Percentiles rank a stretch among this genome's conserved stretches.
Conservation (phyloP, 2,888 invertebrate species). For the Chouioia cunea region DNA sequence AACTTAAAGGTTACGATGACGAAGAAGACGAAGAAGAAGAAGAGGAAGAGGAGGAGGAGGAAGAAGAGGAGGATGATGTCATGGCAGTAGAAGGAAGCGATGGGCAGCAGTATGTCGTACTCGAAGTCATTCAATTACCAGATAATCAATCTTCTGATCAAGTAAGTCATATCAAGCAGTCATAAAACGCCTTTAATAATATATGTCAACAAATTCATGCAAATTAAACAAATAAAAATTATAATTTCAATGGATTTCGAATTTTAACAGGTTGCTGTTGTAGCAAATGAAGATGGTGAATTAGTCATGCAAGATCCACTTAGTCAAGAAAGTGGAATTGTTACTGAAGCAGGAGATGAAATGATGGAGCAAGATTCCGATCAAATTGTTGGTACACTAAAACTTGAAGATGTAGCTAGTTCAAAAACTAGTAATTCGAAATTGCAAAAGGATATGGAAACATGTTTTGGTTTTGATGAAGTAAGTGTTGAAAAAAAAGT, state of each 20-base stretch:
- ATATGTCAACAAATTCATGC: no score
- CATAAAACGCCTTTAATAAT: no score
- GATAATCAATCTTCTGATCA: slow-evolving; percentile 77
- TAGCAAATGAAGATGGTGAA: slow-evolving; percentile 69
- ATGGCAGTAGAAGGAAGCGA: slow-evolving; percentile 79
- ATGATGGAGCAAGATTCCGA: slow-evolving; percentile 69
- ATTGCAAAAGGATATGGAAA: slow-evolving; percentile 78
- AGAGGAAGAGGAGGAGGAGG: slow-evolving; percentile 71
- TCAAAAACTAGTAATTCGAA: slow-evolving; percentile 59
- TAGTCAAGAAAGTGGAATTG: slow-evolving; percentile 69
- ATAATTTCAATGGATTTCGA: slow-evolving; percentile 8
- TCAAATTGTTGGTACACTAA: slow-evolving; percentile 41
- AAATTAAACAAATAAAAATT: no score
- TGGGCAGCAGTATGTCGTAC: slow-evolving; percentile 89
- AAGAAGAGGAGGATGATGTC: slow-evolving; percentile 73
- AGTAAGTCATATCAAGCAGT: slow-evolving; percentile 60
- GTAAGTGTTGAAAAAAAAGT: slow-evolving; percentile 68
- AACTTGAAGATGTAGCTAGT: slow-evolving; percentile 51
- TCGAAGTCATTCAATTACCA: slow-evolving; percentile 86
- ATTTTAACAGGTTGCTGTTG: slow-evolving; percentile 67
- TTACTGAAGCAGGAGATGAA: slow-evolving; percentile 68
- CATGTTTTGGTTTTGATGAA: slow-evolving; percentile 86
- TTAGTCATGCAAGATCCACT: slow-evolving; percentile 65
- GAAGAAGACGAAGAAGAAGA: slow-evolving; percentile 66
- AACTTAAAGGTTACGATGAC: slow-evolving; percentile 67